These are phyloP conservation scores for Agriotes lineatus DNA, from an alignment of 2,888 invertebrate species.

Conservation along the genomic window DNA sequence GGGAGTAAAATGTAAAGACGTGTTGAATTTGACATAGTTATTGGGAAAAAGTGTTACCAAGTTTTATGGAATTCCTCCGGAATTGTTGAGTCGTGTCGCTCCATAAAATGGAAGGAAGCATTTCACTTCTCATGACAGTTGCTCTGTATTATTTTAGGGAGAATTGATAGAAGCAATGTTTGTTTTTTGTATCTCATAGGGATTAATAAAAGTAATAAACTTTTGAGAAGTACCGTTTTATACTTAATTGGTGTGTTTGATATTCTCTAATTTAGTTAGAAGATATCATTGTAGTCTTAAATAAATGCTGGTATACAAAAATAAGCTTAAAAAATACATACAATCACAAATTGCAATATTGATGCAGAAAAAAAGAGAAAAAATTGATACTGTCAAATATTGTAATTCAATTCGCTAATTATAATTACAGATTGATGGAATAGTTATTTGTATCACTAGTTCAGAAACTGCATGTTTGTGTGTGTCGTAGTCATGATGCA, in stretches of 20 bases:
- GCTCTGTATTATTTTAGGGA: conserved; percentile 72
- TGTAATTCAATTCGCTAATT: no score
- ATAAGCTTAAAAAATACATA: no score
- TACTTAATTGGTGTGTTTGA: conserved; percentile 22
- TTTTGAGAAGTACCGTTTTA: conserved; percentile 32
- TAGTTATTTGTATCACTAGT: no score
- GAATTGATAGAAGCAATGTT: conserved; percentile 69
- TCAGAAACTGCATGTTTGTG: no score
- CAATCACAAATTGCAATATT: no score
- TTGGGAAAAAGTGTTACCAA: conserved; percentile 48
- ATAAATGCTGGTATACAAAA: no score
- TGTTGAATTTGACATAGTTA: conserved; percentile 44
- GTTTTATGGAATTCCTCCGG: conserved; percentile 47
- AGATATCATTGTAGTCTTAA: no score
- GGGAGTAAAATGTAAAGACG: conserved; percentile 36
- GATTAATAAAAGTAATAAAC: conserved; percentile 44
- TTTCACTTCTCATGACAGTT: conserved; percentile 65
- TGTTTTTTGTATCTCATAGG: conserved; percentile 75
- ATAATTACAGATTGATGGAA: no score
- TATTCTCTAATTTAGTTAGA: no score
- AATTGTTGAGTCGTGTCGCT: conserved; percentile 36
- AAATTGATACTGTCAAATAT: no score
- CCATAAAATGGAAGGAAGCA: conserved; percentile 56
- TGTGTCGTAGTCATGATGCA: no score
- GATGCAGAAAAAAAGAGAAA: no score